These are phyloP conservation scores for Eupeodes latifasciatus DNA, from an alignment of 2,888 invertebrate species.

Conservation along the genomic window DNA sequence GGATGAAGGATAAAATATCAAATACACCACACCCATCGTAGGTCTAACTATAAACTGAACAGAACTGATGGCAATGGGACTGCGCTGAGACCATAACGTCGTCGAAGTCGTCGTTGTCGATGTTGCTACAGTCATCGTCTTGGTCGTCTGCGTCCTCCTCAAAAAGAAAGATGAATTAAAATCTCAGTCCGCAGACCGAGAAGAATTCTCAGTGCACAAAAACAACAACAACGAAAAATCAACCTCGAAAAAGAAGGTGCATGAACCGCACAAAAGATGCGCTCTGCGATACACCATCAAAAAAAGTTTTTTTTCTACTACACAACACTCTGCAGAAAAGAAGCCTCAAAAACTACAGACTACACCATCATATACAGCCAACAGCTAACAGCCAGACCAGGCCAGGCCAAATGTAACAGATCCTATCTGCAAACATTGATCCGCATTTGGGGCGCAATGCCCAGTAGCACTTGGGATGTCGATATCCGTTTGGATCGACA, in stretches of 20 bases:
- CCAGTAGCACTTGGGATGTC: constrained; percentile 80
- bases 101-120: neutral
- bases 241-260: constrained; percentile 57
- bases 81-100: constrained; percentile 3
- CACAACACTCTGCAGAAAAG: constrained; percentile 10
- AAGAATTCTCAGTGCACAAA: constrained; percentile 38
- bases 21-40: constrained; percentile 71
- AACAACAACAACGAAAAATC: constrained; percentile 19
- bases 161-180: constrained; percentile 67
- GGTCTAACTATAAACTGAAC: neutral
- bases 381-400: neutral
- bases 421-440: constrained; percentile 68
- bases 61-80: neutral
- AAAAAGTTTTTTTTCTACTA: constrained; percentile 27
- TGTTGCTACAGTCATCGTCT: neutral
- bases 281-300: constrained; percentile 61
- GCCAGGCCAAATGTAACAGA: constrained; percentile 18
- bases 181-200: constrained; percentile 53
- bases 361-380: neutral
- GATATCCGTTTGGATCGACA: constrained; percentile 79
- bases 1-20: constrained; percentile 71
- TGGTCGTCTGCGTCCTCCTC: no score
- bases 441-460: constrained; percentile 77
- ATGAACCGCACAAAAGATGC: constrained; percentile 71
- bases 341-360: constrained; percentile 12